phyloP scores from a whole-genome alignment of 64 coral and sea anemone genomes.

The Pachyseris speciosa region DNA sequence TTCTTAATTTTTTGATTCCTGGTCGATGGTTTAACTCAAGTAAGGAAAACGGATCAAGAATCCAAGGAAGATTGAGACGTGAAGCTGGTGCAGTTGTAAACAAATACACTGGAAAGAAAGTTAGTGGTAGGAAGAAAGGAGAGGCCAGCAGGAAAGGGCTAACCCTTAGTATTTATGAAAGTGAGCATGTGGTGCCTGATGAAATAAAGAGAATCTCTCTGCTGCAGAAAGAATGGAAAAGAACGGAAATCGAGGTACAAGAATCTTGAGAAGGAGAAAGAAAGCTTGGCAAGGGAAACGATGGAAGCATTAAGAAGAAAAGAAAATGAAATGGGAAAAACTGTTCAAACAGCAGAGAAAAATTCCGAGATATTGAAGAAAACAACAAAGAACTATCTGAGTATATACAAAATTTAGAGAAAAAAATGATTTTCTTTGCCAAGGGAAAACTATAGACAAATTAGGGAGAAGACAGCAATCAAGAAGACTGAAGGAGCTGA shows the following conservation, averaged over 20 bases:
- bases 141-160: conserved; percentile 14
- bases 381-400: conserved; percentile 40
- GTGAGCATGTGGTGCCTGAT: not conserved
- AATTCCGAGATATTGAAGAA: conserved; percentile 28
- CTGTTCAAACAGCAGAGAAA: not conserved
- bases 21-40: conserved; percentile 24
- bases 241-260: conserved; percentile 29
- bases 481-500: conserved; percentile 8
- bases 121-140: conserved; percentile 20
- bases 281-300: too few species aligned
- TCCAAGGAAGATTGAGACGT: conserved; percentile 26
- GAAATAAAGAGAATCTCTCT: conserved; percentile 4
- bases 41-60: conserved; percentile 5
- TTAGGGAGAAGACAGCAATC: conserved; percentile 48
- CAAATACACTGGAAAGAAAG: conserved; percentile 4
- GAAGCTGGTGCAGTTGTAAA: conserved; percentile 10
- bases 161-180: conserved; percentile 22
- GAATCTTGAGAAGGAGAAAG: too few species aligned
- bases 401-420: conserved; percentile 48
- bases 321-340: conserved; percentile 43
- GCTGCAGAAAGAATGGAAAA: not conserved
- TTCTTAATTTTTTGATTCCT: conserved; percentile 45
- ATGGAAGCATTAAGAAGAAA: too few species aligned
- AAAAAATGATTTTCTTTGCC: conserved; percentile 32
- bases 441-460: conserved; percentile 38